Base-by-base conservation (phyloP, 1,140 invertebrate genomes). In the Lepidurus packardi region DNA sequence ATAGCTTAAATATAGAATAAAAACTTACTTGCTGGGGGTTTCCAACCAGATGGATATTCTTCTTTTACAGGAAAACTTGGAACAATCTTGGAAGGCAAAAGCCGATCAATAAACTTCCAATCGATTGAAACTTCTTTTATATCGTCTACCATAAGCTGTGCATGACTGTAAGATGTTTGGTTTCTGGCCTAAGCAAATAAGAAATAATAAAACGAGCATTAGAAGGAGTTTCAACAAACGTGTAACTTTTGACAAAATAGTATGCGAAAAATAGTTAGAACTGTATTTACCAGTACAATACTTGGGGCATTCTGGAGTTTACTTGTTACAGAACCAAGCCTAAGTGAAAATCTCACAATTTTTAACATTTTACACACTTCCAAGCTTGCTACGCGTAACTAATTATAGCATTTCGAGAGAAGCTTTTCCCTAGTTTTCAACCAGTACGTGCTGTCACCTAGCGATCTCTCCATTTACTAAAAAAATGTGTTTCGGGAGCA, bases 21-120 rank as follows among this genome's bases (percentile, higher is more conserved):
- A 4, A 34, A 73, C 1, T 24, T n/a, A 81, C 81, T 77, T 80
- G 78, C 16, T 21, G 81, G 80, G 10, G 77, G 47, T 76, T 53
- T 80, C 78, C 79, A 80, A 10, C 79, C 79, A 21, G 65, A 45
- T n/a, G 47, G 10, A 1, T 75, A 78, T n/a, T 34, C 44, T 7
- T 75, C 9, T 41, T 76, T 73, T 11, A 45, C 41, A 44, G 75
- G 77, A 11, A n/a, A 24, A 13, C 76, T 53, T 10, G 81, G 73
- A 8, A 78, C 47, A n/a, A 78, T n/a, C 34, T 77, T 78, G 9
- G 80, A 80, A 53, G 82, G 81, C 21, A 81, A 53, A 7, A 82
- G 75, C 45, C 80, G 42, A 43, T 82, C 82, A 1, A 82, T 81
- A 79, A 73, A 82, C 13, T 79, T 47, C 81, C 82, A 82, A 7